These are phyloP conservation scores for Ecdyonurus torrentis DNA, from an alignment of 2,888 invertebrate species.

Conservation along the genomic window DNA sequence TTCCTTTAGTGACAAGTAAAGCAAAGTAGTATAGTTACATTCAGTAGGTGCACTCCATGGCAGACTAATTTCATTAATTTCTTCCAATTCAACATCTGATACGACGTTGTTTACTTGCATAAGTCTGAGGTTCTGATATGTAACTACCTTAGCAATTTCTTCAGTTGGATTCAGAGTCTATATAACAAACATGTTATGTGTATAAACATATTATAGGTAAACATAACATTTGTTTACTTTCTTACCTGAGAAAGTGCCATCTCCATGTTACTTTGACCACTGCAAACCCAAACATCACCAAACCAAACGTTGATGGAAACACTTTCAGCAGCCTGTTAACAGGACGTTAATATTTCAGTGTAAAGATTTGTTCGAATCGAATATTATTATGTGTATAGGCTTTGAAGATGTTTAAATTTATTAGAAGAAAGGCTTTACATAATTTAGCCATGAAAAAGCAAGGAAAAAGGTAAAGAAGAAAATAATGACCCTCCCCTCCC, in stretches of 20 bases:
- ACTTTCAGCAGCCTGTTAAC: neutral
- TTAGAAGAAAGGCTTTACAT: too few relatives aligned
- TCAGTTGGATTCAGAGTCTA: slow-evolving; percentile 1
- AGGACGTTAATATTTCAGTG: too few relatives aligned
- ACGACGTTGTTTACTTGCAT: neutral
- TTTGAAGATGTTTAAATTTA: too few relatives aligned
- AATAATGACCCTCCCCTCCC: too few relatives aligned
- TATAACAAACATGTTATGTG: too few relatives aligned
- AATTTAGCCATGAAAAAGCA: too few relatives aligned
- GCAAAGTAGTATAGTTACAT: neutral
- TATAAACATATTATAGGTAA: too few relatives aligned
- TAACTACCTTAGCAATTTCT: neutral
- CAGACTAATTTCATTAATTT: neutral
- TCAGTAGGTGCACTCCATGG: neutral
- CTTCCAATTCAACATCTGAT: neutral
- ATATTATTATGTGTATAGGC: too few relatives aligned
- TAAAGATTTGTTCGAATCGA: too few relatives aligned
- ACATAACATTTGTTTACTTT: too few relatives aligned
- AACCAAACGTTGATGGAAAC: neutral
- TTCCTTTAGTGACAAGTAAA: too few relatives aligned
- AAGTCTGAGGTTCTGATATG: neutral
- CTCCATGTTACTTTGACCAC: slow-evolving; percentile 6
- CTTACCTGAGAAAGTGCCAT: neutral
- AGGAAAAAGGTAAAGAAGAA: too few relatives aligned
- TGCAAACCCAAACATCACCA: slow-evolving; percentile 4